Conservation (phyloP, 2,113 vertebrate genomes). For the Halcyon senegalensis region DNA sequence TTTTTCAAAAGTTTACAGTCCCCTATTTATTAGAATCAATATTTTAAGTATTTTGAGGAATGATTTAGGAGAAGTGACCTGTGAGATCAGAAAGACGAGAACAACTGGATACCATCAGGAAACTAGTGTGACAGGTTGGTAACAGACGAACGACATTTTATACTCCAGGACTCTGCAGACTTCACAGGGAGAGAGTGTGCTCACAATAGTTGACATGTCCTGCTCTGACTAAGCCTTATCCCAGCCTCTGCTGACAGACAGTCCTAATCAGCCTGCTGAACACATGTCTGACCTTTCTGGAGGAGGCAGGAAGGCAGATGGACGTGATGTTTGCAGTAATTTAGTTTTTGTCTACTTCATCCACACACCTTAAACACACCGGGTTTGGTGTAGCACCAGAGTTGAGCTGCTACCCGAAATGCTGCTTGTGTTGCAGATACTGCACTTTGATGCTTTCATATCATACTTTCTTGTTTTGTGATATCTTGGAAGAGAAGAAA, state of each 20-base stretch:
- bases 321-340: background rate
- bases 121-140: background rate
- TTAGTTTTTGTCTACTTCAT: background rate
- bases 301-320: background rate
- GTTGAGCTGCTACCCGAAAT: background rate
- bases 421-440: background rate
- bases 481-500: background rate
- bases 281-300: background rate
- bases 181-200: background rate
- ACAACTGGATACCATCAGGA: background rate
- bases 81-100: background rate
- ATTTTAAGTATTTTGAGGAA: background rate
- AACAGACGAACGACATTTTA: background rate
- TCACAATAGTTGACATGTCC: background rate
- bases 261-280: background rate
- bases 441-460: background rate
- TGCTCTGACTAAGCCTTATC: background rate
- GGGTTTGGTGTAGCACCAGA: fast-evolving
- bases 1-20: background rate
- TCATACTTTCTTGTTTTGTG: background rate
- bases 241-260: background rate
- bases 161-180: background rate
- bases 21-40: background rate
- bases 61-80: background rate
- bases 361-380: background rate